Conservation (phyloP, 2,113 vertebrate species). For the Stictonetta naevosa region DNA sequence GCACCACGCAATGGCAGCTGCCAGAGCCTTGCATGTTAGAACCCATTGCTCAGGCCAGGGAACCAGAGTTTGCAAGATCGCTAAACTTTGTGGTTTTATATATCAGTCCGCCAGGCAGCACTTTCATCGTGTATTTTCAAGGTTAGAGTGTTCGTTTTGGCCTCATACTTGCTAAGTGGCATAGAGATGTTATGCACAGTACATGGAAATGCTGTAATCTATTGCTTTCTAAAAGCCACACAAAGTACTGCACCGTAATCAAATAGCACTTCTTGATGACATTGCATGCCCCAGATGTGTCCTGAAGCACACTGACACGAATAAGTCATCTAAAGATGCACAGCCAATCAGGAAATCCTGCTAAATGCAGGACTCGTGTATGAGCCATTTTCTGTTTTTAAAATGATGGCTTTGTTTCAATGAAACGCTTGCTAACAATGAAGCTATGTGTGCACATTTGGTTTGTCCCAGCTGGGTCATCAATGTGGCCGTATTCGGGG, state of each 20-base stretch:
- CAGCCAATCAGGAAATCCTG: slow-evolving; percentile 8
- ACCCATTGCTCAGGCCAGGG: background rate
- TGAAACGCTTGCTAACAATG: background rate
- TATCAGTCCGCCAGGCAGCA: background rate
- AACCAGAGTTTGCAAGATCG: slow-evolving; percentile 6
- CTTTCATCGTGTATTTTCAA: slow-evolving; percentile 51
- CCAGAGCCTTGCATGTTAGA: background rate
- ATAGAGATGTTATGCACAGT: background rate
- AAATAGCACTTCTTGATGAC: slow-evolving; percentile 40
- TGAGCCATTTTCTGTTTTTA: background rate
- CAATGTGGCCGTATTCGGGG: background rate
- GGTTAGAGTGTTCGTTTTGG: slow-evolving; percentile 61
- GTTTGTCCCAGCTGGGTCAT: background rate
- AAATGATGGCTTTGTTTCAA: slow-evolving; percentile 1
- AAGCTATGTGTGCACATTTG: background rate
- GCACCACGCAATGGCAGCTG: background rate
- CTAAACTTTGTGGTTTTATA: slow-evolving; percentile 40
- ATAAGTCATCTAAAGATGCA: slow-evolving; percentile 3
- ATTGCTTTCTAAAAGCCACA: slow-evolving; percentile 54
- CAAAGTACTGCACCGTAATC: slow-evolving; percentile 39
- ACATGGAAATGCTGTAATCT: slow-evolving; percentile 32
- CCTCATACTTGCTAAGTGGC: slow-evolving; percentile 34
- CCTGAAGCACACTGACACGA: slow-evolving; percentile 6
- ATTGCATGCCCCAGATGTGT: background rate
- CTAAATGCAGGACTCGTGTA: background rate